Base-by-base conservation (phyloP, 2,113 vertebrate species). In the Toxotes chatareus region DNA sequence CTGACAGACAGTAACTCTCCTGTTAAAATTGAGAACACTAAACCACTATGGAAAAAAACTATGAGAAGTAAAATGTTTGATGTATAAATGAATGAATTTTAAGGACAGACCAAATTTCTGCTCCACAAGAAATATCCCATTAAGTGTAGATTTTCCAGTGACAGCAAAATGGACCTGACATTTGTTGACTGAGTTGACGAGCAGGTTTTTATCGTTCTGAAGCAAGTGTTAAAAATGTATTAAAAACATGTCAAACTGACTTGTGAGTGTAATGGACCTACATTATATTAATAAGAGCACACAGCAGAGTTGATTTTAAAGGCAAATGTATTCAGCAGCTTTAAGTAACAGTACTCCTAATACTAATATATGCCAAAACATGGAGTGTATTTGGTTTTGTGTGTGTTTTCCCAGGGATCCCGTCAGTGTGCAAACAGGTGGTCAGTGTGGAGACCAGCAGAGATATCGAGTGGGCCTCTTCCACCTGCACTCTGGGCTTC, bases 351-450 rank as follows among this genome's bases (percentile, higher is more conserved):
- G 31, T 14, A 46, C 9, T 19, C 19, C 4, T 55, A 14, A 68
- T 27, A 42, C 1, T 13, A n/a, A 62, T 17, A 19, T 21, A 55
- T 40, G 16, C 17, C 67, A 31, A 62, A 34, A 55, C 42, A 16
- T 31, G 23, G 21, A 32, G 0, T 51, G 36, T 49, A 32, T 73
- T 49, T 77, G 9, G 49, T 76, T 55, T 27, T 78, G 9, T 73
- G 31, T 51, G 56, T 79, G 14, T 63, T 61, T 75, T 19, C 55
- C 9, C 86, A 99, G 98, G 98, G 98, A 96, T 99, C 70, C 98
- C 98, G 0, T 97, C 98, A 56, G 96, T 96, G 72, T 99, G 98
- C 90, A 99, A 99, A 81, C 98, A 99, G 94, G 97, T 99, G 0
- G 97, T 99, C 76, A 99, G 97, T 44, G 96, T 98, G 90, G 98